Evolutionary conservation across 2,113 vertebrate species (phyloP).

Genomic region (Pelecanoides urinatrix): DNA sequence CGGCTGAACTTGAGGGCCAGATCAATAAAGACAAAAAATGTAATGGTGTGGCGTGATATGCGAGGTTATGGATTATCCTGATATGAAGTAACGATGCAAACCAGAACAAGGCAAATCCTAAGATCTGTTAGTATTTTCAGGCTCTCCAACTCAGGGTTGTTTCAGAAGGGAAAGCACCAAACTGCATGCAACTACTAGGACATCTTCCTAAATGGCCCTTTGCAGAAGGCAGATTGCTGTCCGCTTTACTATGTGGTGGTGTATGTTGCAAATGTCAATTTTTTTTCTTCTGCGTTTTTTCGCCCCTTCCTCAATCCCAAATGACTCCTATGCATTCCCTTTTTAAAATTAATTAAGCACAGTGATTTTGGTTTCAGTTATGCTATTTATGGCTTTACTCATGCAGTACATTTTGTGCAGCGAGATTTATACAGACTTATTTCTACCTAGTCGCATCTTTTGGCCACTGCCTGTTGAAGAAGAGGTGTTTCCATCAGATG

Average conservation of each 20-base stretch:
- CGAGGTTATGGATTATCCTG: fast-evolving
- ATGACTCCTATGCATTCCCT: background rate
- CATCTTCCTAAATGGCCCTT: background rate
- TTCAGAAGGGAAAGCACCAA: background rate
- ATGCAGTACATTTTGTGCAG: background rate
- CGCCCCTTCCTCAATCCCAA: background rate
- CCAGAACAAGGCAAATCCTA: background rate
- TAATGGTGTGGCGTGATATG: background rate
- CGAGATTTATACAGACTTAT: background rate
- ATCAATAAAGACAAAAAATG: background rate
- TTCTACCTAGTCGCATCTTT: background rate
- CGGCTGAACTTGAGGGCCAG: background rate
- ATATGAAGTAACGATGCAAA: background rate
- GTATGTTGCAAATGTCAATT: too few species aligned
- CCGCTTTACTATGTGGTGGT: background rate
- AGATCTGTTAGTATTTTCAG: background rate
- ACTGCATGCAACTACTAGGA: background rate
- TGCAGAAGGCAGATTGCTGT: background rate
- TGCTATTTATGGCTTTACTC: background rate
- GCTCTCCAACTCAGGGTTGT: background rate
- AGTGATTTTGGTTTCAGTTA: background rate
- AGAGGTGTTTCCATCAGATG: background rate
- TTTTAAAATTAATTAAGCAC: background rate
- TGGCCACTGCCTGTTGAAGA: background rate
- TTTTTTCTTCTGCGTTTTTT: background rate